Evolutionary conservation across 2,113 vertebrate genomes (phyloP), one percentile per base, ranked within the genome.

Genomic region (Mobula hypostoma): DNA sequence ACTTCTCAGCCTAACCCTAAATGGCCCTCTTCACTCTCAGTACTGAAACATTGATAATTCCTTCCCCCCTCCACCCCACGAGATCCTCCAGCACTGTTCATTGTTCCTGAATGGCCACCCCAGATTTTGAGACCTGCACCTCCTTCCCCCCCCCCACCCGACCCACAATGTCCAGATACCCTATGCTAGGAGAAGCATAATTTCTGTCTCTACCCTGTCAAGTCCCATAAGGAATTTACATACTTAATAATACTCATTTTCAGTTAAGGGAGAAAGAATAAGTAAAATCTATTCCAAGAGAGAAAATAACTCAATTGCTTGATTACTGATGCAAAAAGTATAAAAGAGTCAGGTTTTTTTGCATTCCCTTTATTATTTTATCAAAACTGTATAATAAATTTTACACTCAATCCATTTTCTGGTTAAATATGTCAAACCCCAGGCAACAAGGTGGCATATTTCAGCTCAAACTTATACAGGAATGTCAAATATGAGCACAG

Each of bases 361-460:
- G 36, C 19, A 74, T 76, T 40, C 36, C 61, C 70, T 93, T 93
- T 93, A 93, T 93, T 91, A 21, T 90, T 36, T 68, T 74, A 74
- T 56, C 91, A 93, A 74, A 93, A 48, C n/a, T 15, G 2, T 79
- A 7, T 87, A 87, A 61, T 56, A 48, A 74, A 93, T 93, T 56
- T 93, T 76, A 93, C 70, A 93, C 3, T 92, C 68, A 29, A 56
- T 93, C 70, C 19, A 72, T 93, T 93, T 29, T 74, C 32, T 11
- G 9, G 72, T 74, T 56, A 74, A 90, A 63, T 90, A 32, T 74
- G 72, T 36, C 36, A 74, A 93, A 48, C 40, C 21, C 32, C 56
- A 66, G 85, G 32, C 68, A 56, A 48, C 12, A 15, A 7, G 85
- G 32, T 72, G 88, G 12, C 70, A 7, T 70, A 61, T 11, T 61